Evolutionary conservation across 2,888 invertebrate species (phyloP).

Genomic region (Folsomia manolachei): DNA sequence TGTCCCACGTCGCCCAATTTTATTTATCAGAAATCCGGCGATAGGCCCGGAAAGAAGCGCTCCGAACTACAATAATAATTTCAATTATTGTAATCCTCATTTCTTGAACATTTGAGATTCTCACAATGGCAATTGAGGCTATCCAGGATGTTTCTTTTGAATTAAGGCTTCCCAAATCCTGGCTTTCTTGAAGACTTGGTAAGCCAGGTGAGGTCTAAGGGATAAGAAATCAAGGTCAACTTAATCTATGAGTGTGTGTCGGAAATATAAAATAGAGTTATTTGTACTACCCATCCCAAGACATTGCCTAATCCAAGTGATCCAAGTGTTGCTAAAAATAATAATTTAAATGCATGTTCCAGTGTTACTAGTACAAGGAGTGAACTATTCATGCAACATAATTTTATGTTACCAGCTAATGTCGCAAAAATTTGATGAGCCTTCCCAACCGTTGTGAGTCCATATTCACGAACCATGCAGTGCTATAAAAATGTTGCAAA

Average conservation of each 20-base stretch:
- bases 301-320: constrained; percentile 73
- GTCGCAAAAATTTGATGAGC: too few species aligned
- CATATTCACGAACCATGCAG: too few species aligned
- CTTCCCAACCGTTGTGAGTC: too few species aligned
- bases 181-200: not conserved
- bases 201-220: not conserved
- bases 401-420: too few species aligned
- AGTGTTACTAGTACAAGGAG: too few species aligned
- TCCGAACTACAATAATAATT: constrained; percentile 21
- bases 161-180: not conserved
- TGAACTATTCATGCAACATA: too few species aligned
- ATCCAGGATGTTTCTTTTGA: not conserved
- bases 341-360: not conserved
- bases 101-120: not conserved
- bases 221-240: too few species aligned
- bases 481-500: too few species aligned
- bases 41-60: constrained; percentile 33
- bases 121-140: not conserved
- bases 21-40: constrained; percentile 29
- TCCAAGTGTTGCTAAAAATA: constrained; percentile 66
- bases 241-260: too few species aligned
- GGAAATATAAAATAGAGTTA: not conserved
- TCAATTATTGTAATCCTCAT: not conserved
- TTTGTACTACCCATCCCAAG: constrained; percentile 61
- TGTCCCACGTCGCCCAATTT: constrained; percentile 31